phyloP scores from a whole-genome alignment of 2,888 invertebrate species.

The Drosophila koepferae region DNA sequence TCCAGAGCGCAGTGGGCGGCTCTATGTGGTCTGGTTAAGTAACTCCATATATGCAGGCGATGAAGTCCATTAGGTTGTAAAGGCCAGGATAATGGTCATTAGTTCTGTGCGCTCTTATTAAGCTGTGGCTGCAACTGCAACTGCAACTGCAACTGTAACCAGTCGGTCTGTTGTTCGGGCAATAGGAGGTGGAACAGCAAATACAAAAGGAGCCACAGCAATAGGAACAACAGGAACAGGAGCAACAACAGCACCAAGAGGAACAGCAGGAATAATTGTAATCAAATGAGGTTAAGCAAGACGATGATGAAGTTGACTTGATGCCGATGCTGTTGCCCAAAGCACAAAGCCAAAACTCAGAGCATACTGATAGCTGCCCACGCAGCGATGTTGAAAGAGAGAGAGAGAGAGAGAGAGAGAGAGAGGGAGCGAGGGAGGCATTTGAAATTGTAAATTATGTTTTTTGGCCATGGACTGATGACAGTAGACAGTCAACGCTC shows the following conservation, averaged over 20 bases:
- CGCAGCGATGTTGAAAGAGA: not conserved
- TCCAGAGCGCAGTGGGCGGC: not conserved
- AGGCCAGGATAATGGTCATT: conserved; percentile 33
- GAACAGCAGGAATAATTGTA: conserved; percentile 26
- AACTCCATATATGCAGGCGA: conserved; percentile 4
- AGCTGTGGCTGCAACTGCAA: conserved; percentile 9
- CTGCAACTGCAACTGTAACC: not conserved
- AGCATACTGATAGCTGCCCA: conserved; percentile 8
- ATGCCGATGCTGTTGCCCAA: not conserved
- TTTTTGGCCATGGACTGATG: conserved; percentile 48
- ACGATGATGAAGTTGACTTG: conserved; percentile 5
- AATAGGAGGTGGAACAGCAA: conserved; percentile 6
- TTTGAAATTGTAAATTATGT: conserved; percentile 75
- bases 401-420: conserved; percentile 2
- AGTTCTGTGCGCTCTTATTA: conserved; percentile 20
- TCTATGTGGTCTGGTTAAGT: not conserved
- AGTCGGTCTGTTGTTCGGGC: conserved; percentile 14
- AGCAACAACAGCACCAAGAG: conserved; percentile 2
- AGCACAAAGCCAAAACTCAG: conserved; percentile 15
- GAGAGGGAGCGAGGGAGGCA: conserved; percentile 11
- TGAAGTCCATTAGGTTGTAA: conserved; percentile 12
- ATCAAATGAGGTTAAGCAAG: conserved; percentile 44
- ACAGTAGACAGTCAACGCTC: conserved; percentile 33
- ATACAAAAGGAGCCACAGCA: conserved; percentile 1
- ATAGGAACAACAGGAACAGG: not conserved